phyloP scores from a whole-genome alignment of 2,888 invertebrate species.

The Amblyjoppa fuscipennis region DNA sequence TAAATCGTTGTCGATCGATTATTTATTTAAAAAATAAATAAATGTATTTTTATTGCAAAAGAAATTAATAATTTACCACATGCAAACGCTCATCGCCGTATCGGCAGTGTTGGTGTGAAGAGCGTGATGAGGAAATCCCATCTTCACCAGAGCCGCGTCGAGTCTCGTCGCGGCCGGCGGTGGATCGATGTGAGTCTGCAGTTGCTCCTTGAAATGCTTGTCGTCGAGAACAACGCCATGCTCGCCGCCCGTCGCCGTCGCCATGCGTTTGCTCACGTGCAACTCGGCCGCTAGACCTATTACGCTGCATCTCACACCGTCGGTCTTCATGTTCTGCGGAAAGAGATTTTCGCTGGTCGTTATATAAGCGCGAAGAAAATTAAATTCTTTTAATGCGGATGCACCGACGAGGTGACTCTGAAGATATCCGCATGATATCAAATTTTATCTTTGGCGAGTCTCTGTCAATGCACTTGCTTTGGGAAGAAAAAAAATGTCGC shows the following conservation, averaged over 20 bases:
- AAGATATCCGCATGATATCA: no score
- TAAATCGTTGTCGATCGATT: conserved; percentile 11
- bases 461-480: no score
- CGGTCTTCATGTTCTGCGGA: conserved; percentile 89
- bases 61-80: conserved; percentile 89
- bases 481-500: no score
- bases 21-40: background rate
- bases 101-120: conserved; percentile 88
- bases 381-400: background rate
- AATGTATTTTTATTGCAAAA: no score
- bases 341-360: background rate
- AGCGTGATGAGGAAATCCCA: conserved; percentile 97
- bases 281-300: conserved; percentile 98
- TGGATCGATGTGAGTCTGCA: conserved; percentile 89
- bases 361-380: background rate
- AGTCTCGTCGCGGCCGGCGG: conserved; percentile 90
- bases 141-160: conserved; percentile 94
- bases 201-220: conserved; percentile 90
- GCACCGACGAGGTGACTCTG: no score
- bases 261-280: conserved; percentile 94
- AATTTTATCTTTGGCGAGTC: no score
- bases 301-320: conserved; percentile 96
- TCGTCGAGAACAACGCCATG: conserved; percentile 96
- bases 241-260: conserved; percentile 94
- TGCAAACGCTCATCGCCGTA: conserved; percentile 94